Evolutionary conservation across 2,888 invertebrate genomes (phyloP).

Genomic region (Drosophila mulleri): DNA sequence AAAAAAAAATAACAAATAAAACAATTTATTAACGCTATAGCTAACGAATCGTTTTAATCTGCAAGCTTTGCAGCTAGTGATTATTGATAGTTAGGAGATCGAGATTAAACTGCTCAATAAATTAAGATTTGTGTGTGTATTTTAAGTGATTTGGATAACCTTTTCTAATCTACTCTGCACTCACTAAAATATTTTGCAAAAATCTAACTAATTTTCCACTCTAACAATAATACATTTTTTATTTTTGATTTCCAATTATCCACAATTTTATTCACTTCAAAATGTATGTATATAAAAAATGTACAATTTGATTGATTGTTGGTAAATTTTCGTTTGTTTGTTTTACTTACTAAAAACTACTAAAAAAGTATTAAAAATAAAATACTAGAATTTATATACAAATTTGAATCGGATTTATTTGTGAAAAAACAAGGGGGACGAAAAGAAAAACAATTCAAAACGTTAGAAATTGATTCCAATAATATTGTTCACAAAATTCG

Average conservation of each 20-base stretch:
- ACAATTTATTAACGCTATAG: constrained; percentile 19
- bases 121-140: constrained; percentile 11
- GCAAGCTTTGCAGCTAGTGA: constrained; percentile 2
- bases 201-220: background rate
- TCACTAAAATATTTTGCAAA: background rate
- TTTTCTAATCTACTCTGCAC: background rate
- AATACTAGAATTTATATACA: constrained; percentile 81
- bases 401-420: constrained; percentile 75
- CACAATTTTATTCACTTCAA: constrained; percentile 78
- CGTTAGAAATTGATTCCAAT: constrained; percentile 48
- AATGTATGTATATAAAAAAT: constrained; percentile 58
- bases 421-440: constrained; percentile 43
- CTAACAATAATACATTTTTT: background rate
- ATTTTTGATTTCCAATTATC: constrained; percentile 73
- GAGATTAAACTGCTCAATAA: background rate
- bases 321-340: constrained; percentile 28
- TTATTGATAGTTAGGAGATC: constrained; percentile 4
- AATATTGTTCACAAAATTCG: constrained; percentile 31
- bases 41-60: constrained; percentile 24
- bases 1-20: constrained; percentile 9
- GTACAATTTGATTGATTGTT: constrained; percentile 61
- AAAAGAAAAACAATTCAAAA: constrained; percentile 57
- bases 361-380: constrained; percentile 74
- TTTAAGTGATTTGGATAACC: background rate
- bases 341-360: constrained; percentile 72